Percentiles rank a stretch among this genome's conserved stretches.
Evolutionary conservation across 2,797 vertebrate genomes (phyloP).

Genomic region (Hafferia zeledoni): DNA sequence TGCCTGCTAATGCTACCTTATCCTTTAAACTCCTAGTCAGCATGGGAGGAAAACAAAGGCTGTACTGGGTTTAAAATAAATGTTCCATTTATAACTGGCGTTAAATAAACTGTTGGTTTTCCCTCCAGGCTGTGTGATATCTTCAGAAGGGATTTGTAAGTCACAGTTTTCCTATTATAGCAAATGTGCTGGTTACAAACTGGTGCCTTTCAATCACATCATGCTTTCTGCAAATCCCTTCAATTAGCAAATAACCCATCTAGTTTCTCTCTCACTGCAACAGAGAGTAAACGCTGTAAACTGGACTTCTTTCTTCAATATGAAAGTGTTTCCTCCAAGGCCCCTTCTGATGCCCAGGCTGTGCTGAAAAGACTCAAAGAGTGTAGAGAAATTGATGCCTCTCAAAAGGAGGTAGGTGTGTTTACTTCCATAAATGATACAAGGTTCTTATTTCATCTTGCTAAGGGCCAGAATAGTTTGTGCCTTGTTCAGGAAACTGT

Average conservation of each 20-base stretch:
- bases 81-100: not conserved
- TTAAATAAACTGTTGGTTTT: conserved; percentile 27
- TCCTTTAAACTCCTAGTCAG: conserved; percentile 22
- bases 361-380: conserved; percentile 67
- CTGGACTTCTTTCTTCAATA: conserved; percentile 74
- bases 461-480: not conserved
- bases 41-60: conserved; percentile 9
- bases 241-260: conserved; percentile 40
- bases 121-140: not conserved
- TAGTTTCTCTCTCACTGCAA: conserved; percentile 57
- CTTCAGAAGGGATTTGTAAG: conserved; percentile 21
- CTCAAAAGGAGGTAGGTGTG: conserved; percentile 74
- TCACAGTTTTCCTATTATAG: not conserved
- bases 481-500: not conserved
- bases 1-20: not conserved
- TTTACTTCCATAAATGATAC: not conserved
- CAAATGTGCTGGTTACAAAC: not conserved
- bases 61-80: conserved; percentile 20
- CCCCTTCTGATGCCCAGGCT: conserved; percentile 55
- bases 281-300: conserved; percentile 54
- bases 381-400: conserved; percentile 59
- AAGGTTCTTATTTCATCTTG: not conserved
- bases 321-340: conserved; percentile 70
- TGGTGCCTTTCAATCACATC: conserved; percentile 28
- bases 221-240: conserved; percentile 18